Evolutionary conservation across 2,888 invertebrate species (phyloP).

Genomic region (Drosophila greeni): DNA sequence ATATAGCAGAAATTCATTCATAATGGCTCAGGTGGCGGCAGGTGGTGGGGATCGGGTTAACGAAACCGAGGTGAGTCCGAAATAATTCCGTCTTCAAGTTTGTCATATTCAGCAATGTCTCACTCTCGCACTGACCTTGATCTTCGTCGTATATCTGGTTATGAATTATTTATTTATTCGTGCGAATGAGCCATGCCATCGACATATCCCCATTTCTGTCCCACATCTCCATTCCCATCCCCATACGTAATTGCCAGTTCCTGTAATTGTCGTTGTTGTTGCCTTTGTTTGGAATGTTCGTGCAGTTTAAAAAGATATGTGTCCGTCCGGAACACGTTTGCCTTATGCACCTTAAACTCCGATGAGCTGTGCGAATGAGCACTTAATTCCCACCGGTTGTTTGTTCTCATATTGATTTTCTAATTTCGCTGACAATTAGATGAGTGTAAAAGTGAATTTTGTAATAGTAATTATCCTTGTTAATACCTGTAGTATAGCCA

Average conservation of each 20-base stretch:
- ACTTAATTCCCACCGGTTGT: slow-evolving; percentile 42
- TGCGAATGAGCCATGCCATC: slow-evolving; percentile 14
- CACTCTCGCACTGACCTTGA: slow-evolving; percentile 33
- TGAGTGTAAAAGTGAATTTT: slow-evolving; percentile 2
- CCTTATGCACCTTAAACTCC: slow-evolving; percentile 36
- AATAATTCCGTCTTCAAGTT: slow-evolving; percentile 11
- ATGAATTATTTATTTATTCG: slow-evolving; percentile 34
- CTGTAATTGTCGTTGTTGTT: slow-evolving; percentile 17
- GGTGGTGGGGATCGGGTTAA: slow-evolving; percentile 56
- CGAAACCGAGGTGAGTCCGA: slow-evolving; percentile 69
- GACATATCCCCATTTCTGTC: slow-evolving; percentile 21
- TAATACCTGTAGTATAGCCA: slow-evolving; percentile 7
- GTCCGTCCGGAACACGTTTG: slow-evolving; percentile 16
- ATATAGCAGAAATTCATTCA: slow-evolving; percentile 26
- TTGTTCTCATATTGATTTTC: slow-evolving; percentile 61
- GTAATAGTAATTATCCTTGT: slow-evolving; percentile 24
- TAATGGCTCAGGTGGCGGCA: slow-evolving; percentile 68
- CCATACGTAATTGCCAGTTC: slow-evolving; percentile 18
- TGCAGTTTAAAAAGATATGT: slow-evolving; percentile 35
- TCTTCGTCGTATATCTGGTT: slow-evolving; percentile 18
- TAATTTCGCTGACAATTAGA: slow-evolving; percentile 44
- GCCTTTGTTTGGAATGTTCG: slow-evolving; percentile 31
- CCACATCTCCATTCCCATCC: slow-evolving; percentile 18
- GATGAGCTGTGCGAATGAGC: slow-evolving; percentile 37
- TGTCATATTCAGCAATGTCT: slow-evolving; percentile 5